Conservation (phyloP, 2,113 vertebrate species). For the Helogale parvula region DNA sequence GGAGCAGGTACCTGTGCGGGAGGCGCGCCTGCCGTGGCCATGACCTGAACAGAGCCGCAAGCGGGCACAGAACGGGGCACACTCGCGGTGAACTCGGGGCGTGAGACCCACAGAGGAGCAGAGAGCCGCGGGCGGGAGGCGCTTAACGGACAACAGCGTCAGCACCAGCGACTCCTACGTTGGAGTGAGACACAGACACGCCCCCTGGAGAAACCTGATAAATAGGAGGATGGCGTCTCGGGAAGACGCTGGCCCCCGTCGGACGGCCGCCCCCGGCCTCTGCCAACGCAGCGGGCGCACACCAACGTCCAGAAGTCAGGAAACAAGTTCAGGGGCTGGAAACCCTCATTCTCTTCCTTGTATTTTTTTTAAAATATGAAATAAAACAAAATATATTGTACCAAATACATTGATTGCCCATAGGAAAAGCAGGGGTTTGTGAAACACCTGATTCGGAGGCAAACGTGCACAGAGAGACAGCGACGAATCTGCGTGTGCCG, state of each 20-base stretch:
- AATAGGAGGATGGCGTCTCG: accelerated
- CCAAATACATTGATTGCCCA: not conserved
- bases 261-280: not conserved
- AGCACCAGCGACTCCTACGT: not conserved
- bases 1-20: accelerated
- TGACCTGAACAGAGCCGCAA: not conserved
- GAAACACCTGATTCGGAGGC: not conserved
- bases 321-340: not conserved
- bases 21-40: accelerated
- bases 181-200: not conserved
- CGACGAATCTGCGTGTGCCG: not conserved
- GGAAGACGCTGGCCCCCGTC: not conserved
- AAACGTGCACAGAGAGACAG: not conserved
- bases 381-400: not conserved
- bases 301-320: accelerated
- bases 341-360: not conserved
- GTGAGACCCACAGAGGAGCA: not conserved
- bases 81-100: not conserved
- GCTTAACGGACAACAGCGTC: not conserved
- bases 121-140: not conserved
- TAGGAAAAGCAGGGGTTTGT: not conserved
- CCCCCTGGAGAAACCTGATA: not conserved
- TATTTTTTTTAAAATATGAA: not conserved
- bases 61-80: too few species aligned
- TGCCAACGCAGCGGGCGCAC: not conserved